Evolutionary conservation across 2,113 vertebrate genomes (phyloP), one percentile per base, ranked within the genome.

Genomic region (Podilymbus podiceps): DNA sequence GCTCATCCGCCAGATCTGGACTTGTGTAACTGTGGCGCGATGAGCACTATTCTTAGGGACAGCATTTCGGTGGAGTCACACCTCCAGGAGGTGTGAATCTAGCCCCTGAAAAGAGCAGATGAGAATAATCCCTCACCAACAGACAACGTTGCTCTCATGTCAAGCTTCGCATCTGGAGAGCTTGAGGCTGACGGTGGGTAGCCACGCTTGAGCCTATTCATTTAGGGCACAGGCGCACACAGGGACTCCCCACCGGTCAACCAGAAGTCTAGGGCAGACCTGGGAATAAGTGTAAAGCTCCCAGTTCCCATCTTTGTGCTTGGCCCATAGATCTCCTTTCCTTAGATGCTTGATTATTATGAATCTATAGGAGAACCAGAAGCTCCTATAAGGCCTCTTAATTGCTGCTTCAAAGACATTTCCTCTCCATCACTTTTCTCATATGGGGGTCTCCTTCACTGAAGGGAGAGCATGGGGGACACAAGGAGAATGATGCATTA

Each of bases 81-180:
- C 95, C 90, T 94, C 68, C 69, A 11, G 35, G 49, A 94, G 90
- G 95, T 94, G 92, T 93, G 90, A 97, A 95, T 93, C 88, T 64
- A 93, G 90, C 80, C 95, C 86, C 86, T 95, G 90, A 96, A 95
- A 96, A 95, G 91, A 96, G 94, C 95, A 96, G 96, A 97, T 97
- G 86, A 97, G 94, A 92, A 94, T 95, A 96, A 94, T 93, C 90
- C 44, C 20, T 94, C 89, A 74, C 93, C 82, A 83, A 93, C 92
- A 85, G 80, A 80, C 59, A n/a, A 31, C 1, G 14, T 9, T 89
- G 62, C 83, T 93, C 73, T 91, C 2, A 3, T 96, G 77, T 96
- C 89, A 91, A 78, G 24, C 35, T 85, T 90, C 0, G 28, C 90
- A 89, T 79, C 90, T 93, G 94, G 86, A 73, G 73, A 82, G 53